phyloP scores from a whole-genome alignment of 1,140 invertebrate species.

The Coptotermes formosanus region DNA sequence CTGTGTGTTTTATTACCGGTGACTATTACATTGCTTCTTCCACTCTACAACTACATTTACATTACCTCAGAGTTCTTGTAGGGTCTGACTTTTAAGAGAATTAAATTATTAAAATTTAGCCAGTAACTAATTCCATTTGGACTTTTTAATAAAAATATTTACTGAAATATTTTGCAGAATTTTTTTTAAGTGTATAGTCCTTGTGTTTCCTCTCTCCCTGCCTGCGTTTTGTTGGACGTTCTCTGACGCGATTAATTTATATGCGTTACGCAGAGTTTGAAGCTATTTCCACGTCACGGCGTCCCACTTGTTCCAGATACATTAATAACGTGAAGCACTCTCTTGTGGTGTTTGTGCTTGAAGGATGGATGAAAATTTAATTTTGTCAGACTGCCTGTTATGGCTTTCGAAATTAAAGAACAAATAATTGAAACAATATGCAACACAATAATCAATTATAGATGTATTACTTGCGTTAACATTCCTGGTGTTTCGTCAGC shows the following conservation, averaged over 20 bases:
- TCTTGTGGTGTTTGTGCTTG: background rate
- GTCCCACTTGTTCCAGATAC: background rate
- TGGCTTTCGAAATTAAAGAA: background rate
- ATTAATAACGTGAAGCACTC: background rate
- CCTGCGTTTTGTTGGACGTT: background rate
- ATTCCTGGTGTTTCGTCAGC: too few relatives aligned
- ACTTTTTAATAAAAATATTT: background rate
- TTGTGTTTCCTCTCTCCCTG: background rate
- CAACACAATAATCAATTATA: background rate
- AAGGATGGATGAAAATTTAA: background rate
- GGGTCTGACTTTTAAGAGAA: background rate
- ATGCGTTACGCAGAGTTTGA: background rate
- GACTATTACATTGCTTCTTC: too few relatives aligned
- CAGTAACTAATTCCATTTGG: background rate
- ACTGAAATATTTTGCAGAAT: background rate
- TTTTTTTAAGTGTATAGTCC: background rate
- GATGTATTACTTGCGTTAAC: too few relatives aligned
- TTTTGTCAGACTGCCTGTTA: background rate
- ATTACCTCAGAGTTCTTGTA: background rate
- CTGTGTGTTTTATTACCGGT: too few relatives aligned
- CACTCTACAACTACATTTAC: background rate
- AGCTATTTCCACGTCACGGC: background rate
- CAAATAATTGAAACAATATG: too few relatives aligned
- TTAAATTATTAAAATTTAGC: background rate
- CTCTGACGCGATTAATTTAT: constrained; percentile 1